Percentiles rank a stretch among this genome's conserved stretches.
These are phyloP conservation scores for Alloscopus bannaensis DNA, from an alignment of 2,888 invertebrate species.

Conservation along the genomic window DNA sequence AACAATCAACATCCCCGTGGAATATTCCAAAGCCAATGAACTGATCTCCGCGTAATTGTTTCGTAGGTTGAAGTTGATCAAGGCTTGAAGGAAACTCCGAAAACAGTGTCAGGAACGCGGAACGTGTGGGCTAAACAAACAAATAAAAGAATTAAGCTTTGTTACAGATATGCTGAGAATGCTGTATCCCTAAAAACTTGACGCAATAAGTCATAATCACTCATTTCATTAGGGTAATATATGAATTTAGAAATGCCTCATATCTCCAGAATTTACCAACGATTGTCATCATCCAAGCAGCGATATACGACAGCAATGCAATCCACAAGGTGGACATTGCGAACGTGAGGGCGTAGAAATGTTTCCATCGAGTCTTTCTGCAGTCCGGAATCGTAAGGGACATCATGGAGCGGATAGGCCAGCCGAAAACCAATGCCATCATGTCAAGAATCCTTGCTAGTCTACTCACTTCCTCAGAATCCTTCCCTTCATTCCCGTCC, in stretches of 20 bases:
- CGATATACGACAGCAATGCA: slow-evolving; percentile 88
- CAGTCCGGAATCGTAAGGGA: slow-evolving; percentile 88
- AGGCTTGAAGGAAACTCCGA: slow-evolving; percentile 90
- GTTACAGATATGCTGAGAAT: too few relatives aligned
- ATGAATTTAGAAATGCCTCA: too few relatives aligned
- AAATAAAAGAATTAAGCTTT: not conserved
- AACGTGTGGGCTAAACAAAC: slow-evolving; percentile 82
- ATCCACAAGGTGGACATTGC: slow-evolving; percentile 92
- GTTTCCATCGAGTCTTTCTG: slow-evolving; percentile 74
- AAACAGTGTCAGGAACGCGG: slow-evolving; percentile 88
- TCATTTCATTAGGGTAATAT: too few relatives aligned
- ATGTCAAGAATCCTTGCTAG: slow-evolving; percentile 51
- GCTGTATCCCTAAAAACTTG: too few relatives aligned
- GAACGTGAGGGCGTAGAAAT: slow-evolving; percentile 83
- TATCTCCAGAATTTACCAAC: too few relatives aligned
- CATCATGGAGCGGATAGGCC: slow-evolving; percentile 85
- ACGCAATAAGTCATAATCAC: too few relatives aligned
- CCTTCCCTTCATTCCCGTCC: slow-evolving; percentile 5
- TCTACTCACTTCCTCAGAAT: not conserved
- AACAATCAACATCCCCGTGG: slow-evolving; percentile 84
- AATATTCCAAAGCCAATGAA: slow-evolving; percentile 87
- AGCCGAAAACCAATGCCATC: slow-evolving; percentile 82
- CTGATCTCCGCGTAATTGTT: slow-evolving; percentile 81
- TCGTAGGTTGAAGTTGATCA: slow-evolving; percentile 76
- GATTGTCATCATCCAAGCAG: slow-evolving; percentile 94